A percentile compares a stretch with the other conserved stretches of the same genome.
Conservation (phyloP, 2,888 invertebrate species). For the Hirudinaria manillensis region DNA sequence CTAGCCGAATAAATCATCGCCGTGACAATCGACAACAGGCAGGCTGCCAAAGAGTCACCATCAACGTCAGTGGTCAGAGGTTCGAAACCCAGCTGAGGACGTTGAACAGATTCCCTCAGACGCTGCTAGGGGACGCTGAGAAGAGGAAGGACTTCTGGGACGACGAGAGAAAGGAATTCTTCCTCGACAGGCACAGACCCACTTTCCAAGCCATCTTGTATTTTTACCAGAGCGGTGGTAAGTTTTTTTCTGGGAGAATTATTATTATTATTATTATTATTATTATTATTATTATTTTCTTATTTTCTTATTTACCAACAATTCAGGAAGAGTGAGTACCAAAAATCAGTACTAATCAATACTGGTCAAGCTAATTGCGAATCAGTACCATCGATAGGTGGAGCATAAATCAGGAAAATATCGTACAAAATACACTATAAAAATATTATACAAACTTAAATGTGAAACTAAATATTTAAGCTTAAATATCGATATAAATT, state of each 20-base stretch:
- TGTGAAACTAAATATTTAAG: too few relatives aligned
- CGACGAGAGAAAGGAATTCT: constrained; percentile 46
- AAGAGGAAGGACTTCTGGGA: constrained; percentile 49
- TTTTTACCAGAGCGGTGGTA: constrained; percentile 54
- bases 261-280: not conserved
- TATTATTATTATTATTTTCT: not conserved
- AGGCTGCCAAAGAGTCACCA: constrained; percentile 32
- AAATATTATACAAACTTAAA: too few relatives aligned
- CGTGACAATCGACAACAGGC: not conserved
- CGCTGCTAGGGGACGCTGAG: constrained; percentile 48
- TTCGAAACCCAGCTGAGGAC: constrained; percentile 52
- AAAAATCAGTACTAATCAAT: not conserved
- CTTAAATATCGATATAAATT: too few relatives aligned
- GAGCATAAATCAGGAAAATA: too few relatives aligned
- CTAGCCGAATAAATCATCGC: too few relatives aligned
- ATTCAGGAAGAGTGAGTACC: not conserved
- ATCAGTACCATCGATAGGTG: too few relatives aligned
- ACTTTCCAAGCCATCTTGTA: constrained; percentile 51
- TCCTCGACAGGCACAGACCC: constrained; percentile 51
- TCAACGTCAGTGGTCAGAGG: constrained; percentile 49
- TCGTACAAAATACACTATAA: too few relatives aligned
- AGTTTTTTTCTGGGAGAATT: constrained; percentile 31
- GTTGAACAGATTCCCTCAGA: constrained; percentile 44
- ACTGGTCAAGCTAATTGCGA: too few relatives aligned
- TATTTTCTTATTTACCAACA: not conserved